Base-by-base conservation (phyloP, 2,113 vertebrate genomes). In the Junco hyemalis region DNA sequence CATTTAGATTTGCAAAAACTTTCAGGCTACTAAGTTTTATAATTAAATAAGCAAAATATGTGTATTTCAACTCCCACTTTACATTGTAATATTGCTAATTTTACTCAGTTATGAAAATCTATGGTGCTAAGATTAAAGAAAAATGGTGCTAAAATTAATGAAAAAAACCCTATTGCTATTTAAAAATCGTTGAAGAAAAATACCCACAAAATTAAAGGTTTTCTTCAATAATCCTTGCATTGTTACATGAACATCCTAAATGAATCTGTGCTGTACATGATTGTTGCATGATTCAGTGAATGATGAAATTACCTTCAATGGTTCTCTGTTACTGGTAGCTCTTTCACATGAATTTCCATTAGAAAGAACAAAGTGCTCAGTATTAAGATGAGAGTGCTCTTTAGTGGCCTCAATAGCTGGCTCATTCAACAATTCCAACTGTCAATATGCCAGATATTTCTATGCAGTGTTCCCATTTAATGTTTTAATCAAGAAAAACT, bases 401-500 rank as follows among this genome's bases (percentile, higher is more conserved):
- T 94, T 69, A 85, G 80, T 85, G 84, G 87, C 88, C 80, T 93
- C 45, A 74, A 60, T 61, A 81, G 81, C 81, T 96, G 93, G 82
- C 91, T 96, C 74, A 16, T 92, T 93, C 95, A 90, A 82, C 92
- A 91, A 65, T 94, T 91, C 51, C 86, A 77, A 94, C 87, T 96
- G 93, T 93, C 96, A 94, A 79, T 91, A 97, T 90, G 84, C 90
- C 92, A 96, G 91, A 88, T 90, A 95, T 90, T 95, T 94, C 69
- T 81, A 10, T 88, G 86, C 65, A 95, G 91, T 81, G 83, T 56
- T 93, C 83, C 72, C 76, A 91, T 95, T 96, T 90, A 87, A 96
- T 47, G 73, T 94, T 94, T 95, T 96, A 97, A 97, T 96, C 85
- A 96, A 94, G 95, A 90, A 87, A 94, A 95, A 89, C 85, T 95